Conservation (phyloP, 2,888 invertebrate species). For the Choristoneura rosaceana region DNA sequence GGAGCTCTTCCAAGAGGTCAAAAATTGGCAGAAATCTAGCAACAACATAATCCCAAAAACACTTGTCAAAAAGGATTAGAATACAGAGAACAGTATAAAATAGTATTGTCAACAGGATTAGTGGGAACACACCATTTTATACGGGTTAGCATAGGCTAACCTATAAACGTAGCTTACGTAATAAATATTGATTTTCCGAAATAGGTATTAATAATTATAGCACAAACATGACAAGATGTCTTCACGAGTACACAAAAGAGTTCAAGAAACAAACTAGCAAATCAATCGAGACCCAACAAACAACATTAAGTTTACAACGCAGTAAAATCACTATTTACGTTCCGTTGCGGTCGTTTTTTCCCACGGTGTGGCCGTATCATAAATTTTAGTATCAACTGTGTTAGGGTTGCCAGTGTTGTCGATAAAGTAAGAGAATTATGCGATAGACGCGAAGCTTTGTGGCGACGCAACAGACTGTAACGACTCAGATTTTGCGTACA, state of each 20-base stretch:
- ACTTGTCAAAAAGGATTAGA: too few relatives aligned
- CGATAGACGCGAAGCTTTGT: constrained; percentile 19
- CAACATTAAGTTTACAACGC: constrained; percentile 56
- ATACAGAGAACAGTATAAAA: too few relatives aligned
- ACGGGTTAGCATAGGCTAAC: too few relatives aligned
- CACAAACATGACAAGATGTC: too few relatives aligned
- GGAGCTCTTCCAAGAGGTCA: too few relatives aligned
- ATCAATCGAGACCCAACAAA: constrained; percentile 15
- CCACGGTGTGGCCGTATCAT: constrained; percentile 53
- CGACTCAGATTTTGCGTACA: background rate
- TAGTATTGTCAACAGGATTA: too few relatives aligned
- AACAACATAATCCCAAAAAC: too few relatives aligned
- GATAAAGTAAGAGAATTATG: constrained; percentile 22
- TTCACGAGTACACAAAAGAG: background rate
- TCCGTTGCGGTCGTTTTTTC: constrained; percentile 47
- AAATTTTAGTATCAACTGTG: constrained; percentile 56
- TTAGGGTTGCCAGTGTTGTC: constrained; percentile 30
- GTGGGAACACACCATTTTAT: too few relatives aligned
- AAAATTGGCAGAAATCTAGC: too few relatives aligned
- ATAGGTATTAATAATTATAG: too few relatives aligned
- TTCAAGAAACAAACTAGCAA: background rate
- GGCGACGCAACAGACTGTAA: background rate
- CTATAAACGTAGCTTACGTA: too few relatives aligned
- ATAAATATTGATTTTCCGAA: too few relatives aligned
- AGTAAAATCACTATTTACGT: constrained; percentile 55